phyloP scores from a whole-genome alignment of 2,888 invertebrate species.

The Dusona sp. region DNA sequence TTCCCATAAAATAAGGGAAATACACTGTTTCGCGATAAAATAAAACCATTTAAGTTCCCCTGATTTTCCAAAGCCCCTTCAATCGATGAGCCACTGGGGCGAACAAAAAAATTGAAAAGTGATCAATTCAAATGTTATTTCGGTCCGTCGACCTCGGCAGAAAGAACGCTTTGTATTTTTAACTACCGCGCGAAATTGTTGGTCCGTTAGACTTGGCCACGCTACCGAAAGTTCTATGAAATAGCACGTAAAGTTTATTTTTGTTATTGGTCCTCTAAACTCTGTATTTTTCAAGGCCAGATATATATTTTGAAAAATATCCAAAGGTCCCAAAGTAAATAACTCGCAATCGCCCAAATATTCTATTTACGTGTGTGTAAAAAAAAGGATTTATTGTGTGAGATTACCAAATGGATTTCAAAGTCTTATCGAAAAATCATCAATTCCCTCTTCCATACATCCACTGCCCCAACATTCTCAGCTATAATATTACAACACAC shows the following conservation, averaged over 20 bases:
- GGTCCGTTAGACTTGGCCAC: not conserved
- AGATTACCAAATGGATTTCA: constrained; percentile 56
- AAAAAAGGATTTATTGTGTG: constrained; percentile 32
- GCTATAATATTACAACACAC: constrained; percentile 16
- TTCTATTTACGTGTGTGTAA: not conserved
- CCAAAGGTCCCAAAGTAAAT: not conserved
- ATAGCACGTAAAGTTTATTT: not conserved
- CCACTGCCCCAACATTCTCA: not conserved
- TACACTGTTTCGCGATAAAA: not conserved
- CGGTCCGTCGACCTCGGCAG: not conserved
- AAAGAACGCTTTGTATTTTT: not conserved
- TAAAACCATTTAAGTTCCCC: not conserved
- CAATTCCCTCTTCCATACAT: constrained; percentile 45
- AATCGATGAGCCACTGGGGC: not conserved
- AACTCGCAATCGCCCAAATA: not conserved
- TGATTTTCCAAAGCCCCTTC: not conserved
- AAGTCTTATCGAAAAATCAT: constrained; percentile 60
- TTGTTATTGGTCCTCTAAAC: not conserved
- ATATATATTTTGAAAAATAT: not conserved
- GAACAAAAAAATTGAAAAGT: not conserved
- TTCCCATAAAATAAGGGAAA: not conserved
- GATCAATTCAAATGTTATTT: not conserved
- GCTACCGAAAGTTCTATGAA: not conserved
- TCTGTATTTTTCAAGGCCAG: not conserved
- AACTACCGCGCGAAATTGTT: not conserved